These are phyloP conservation scores for Eunapius fragilis DNA, from an alignment of 37 sponge, comb jelly and placozoan species.

Conservation along the genomic window DNA sequence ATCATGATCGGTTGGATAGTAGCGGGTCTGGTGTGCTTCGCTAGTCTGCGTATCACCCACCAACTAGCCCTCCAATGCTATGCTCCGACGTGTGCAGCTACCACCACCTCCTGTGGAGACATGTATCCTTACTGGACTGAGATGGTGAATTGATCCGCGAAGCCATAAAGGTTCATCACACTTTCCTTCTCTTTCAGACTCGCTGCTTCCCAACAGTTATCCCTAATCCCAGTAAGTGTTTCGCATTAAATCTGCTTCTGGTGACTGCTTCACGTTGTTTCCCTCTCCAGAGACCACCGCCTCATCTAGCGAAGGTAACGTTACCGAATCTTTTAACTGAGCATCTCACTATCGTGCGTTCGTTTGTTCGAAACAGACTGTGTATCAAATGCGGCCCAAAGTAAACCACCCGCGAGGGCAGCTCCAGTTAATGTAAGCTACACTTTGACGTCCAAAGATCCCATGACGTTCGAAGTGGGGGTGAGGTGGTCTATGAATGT, in stretches of 20 bases:
- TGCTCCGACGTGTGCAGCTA: not conserved
- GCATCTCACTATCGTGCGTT: too few relatives aligned
- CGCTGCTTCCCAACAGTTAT: not conserved
- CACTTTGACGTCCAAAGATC: not conserved
- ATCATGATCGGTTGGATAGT: not conserved
- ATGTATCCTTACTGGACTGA: not conserved
- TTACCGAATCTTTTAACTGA: too few relatives aligned
- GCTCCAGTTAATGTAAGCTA: not conserved
- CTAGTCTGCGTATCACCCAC: not conserved
- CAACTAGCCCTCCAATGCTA: not conserved
- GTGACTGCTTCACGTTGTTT: not conserved
- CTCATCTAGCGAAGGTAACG: not conserved
- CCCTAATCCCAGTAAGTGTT: not conserved
- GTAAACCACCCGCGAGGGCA: not conserved
- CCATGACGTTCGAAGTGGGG: not conserved
- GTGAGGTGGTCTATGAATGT: not conserved
- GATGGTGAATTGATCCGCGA: not conserved
- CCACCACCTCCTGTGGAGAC: not conserved
- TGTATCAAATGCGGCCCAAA: not conserved
- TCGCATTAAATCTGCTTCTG: not conserved
- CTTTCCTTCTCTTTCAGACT: not conserved
- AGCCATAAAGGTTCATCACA: not conserved
- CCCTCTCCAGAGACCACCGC: not conserved
- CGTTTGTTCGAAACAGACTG: not conserved
- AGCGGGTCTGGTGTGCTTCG: not conserved